Base-by-base conservation (phyloP, 1,140 invertebrate genomes). In the Cataglyphis hispanica region DNA sequence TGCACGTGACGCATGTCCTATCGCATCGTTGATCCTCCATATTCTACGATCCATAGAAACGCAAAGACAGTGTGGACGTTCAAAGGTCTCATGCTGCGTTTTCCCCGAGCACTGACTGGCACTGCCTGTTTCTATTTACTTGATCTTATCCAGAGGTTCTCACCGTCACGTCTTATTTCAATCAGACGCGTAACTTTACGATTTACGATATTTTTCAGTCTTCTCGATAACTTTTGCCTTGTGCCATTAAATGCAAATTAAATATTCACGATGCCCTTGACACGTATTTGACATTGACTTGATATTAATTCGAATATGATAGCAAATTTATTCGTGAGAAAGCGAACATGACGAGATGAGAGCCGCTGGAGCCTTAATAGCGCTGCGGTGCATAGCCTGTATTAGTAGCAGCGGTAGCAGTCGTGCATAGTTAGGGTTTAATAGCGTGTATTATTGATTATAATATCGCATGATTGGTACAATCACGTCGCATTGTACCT, bases 401-500 rank as follows among this genome's bases (percentile, higher is more conserved):
- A 89, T 86, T 89, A 86, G 77, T 86, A 86, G 69, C 58, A 76
- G 77, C 69, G 69, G 27, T 80, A 80, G 83, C 70, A 67, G 80
- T 80, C 37, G 83, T 85, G 87, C 53, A 86, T 89, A 89, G 83
- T 91, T 88, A 87, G 86, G 85, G 61, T 90, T 91, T 92, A 91
- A 93, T 92, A 91, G 92, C 85, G 83, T 86, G 90, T 89, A 89
- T 94, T 94, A 94, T 94, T 93, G 93, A 94, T 94, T 94, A 92
- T 93, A 92, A 92, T 94, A 94, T 94, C 89, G 93, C 93, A 94
- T 94, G 93, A 94, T 94, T 93, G 91, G 92, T 91, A 92, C 91
- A 93, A 93, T 93, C 92, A 93, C 85, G 90, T 92, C 87, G 83
- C 86, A 90, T 90, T 91, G 91, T 90, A 87, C 90, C 88, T 90